Evolutionary conservation across 2,888 invertebrate genomes (phyloP).

Genomic region (Neoaliturus tenellus): DNA sequence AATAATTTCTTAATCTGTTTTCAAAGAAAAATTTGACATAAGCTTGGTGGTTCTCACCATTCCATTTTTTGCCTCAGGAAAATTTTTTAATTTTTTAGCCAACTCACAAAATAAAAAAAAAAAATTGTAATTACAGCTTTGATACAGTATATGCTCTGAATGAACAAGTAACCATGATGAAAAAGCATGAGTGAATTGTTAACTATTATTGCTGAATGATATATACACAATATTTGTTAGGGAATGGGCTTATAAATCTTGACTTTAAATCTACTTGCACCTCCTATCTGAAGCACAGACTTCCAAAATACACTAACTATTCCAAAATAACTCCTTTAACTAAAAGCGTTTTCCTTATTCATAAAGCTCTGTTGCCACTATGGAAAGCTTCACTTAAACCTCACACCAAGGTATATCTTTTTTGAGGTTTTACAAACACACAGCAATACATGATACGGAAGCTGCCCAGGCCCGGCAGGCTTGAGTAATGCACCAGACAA

Average conservation of each 20-base stretch:
- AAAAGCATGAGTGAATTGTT: conserved; percentile 1
- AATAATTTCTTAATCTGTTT: too few species aligned
- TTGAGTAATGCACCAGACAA: not conserved
- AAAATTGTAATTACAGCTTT: too few species aligned
- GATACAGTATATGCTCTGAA: too few species aligned
- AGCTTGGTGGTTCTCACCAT: too few species aligned
- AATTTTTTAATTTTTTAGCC: too few species aligned
- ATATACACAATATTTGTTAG: not conserved
- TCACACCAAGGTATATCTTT: not conserved
- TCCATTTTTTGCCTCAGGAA: too few species aligned
- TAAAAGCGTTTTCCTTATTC: not conserved
- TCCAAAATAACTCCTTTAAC: not conserved
- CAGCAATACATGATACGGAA: not conserved
- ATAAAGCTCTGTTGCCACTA: conserved; percentile 9
- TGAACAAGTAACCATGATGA: not conserved
- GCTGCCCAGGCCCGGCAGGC: not conserved
- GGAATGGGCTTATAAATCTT: not conserved
- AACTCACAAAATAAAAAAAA: too few species aligned
- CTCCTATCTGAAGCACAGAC: conserved; percentile 2
- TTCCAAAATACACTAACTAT: conserved; percentile 19
- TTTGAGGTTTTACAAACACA: not conserved
- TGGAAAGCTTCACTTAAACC: not conserved
- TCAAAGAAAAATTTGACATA: too few species aligned
- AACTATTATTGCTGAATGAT: not conserved
- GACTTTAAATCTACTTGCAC: not conserved